Evolutionary conservation across 2,113 vertebrate species (phyloP), one percentile per base, ranked within the genome.

Genomic region (Corythornis vintsioides): DNA sequence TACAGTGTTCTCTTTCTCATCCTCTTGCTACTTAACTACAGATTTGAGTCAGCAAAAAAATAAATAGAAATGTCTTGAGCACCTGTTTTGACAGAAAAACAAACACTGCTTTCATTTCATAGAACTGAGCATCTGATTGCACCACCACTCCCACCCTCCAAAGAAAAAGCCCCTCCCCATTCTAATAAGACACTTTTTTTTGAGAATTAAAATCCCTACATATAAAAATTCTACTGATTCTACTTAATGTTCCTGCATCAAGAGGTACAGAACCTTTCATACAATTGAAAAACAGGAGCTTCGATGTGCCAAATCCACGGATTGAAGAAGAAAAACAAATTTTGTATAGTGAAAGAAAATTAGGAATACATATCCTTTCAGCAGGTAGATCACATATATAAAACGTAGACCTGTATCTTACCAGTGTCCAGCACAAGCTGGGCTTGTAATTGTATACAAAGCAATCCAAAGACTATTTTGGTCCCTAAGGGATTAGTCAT

Each of bases 401-500:
- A 66, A 86, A 70, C 4, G 19, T 28, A 71, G 5, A 57, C 4
- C 10, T 50, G 35, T 57, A 31, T 9, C 11, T 63, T 24, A 45
- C 14, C 11, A 31, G 13, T 29, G 26, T 24, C 77, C 61, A 60
- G 28, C 35, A 86, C 35, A 71, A 82, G 21, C 63, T 79, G 21
- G 11, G 13, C 10, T 77, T 55, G 10, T 22, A 70, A 28, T 9
- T 33, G 31, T 43, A 35, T 20, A 72, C 28, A 73, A 52, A 90
- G 16, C 38, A 84, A 59, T 6, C 45, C 29, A 31, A 69, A 38
- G 69, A 81, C 78, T 88, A 15, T 81, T 91, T 72, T 55, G 29
- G 55, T 95, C 84, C 71, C 81, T 67, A 31, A 71, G 42, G 84
- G 19, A 20, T 88, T 42, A 47, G 84, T 87, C 72, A 77, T 83